Percentiles rank a stretch among this genome's conserved stretches.
Evolutionary conservation across 1,140 invertebrate species (phyloP).

Genomic region (Lasioglossum albipes): DNA sequence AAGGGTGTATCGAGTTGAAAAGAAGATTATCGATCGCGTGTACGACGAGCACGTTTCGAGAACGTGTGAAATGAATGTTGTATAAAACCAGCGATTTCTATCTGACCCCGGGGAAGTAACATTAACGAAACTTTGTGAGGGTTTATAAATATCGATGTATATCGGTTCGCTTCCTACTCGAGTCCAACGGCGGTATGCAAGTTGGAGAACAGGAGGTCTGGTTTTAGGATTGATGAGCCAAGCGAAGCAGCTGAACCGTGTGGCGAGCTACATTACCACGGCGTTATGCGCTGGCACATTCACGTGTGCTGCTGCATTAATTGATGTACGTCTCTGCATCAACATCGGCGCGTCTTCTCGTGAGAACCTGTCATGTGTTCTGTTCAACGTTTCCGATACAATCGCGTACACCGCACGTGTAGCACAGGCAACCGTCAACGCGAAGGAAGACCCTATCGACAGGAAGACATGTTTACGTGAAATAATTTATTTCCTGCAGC

Average conservation of each 20-base stretch:
- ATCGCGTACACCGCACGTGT: conserved; percentile 27
- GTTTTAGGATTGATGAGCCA: conserved; percentile 73
- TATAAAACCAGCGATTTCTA: too few species aligned
- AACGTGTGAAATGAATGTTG: too few species aligned
- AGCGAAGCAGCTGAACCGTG: conserved; percentile 66
- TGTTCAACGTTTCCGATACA: conserved; percentile 60
- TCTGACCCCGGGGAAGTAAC: too few species aligned
- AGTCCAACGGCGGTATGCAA: not conserved
- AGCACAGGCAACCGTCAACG: conserved; percentile 16
- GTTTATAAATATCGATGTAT: conserved; percentile 31
- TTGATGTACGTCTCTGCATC: conserved; percentile 75
- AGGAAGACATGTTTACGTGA: conserved; percentile 28
- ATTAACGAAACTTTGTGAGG: not conserved
- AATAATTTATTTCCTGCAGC: conserved; percentile 29
- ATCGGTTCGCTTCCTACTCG: not conserved
- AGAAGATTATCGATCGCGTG: too few species aligned
- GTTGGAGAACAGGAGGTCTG: conserved; percentile 43
- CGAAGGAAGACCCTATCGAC: conserved; percentile 39
- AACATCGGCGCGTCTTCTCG: conserved; percentile 70
- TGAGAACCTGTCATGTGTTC: conserved; percentile 75
- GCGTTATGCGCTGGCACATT: conserved; percentile 75
- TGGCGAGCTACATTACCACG: conserved; percentile 71
- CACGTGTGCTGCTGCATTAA: conserved; percentile 77
- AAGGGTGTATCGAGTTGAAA: too few species aligned
- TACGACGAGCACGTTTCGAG: too few species aligned